phyloP scores from a whole-genome alignment of 2,888 invertebrate genomes.

The Chouioia cunea region DNA sequence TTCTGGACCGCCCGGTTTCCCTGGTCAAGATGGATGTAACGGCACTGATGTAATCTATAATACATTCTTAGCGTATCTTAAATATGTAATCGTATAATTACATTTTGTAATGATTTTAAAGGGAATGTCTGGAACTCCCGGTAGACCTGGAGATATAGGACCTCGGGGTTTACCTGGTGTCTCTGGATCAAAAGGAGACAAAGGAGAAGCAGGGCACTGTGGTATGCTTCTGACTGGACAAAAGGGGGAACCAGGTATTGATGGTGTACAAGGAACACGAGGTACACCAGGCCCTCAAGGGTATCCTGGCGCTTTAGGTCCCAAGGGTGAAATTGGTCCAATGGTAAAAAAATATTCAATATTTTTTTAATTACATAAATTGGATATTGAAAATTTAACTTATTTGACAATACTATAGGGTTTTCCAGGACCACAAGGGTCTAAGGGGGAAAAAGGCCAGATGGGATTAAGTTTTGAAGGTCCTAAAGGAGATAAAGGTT shows the following conservation, averaged over 20 bases:
- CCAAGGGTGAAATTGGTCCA: constrained; percentile 75
- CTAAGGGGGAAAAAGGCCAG: constrained; percentile 77
- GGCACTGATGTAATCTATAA: constrained; percentile 86
- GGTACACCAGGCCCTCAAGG: constrained; percentile 78
- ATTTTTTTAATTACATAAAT: not conserved
- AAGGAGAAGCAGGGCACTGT: constrained; percentile 84
- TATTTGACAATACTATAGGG: constrained; percentile 70
- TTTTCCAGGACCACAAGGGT: constrained; percentile 77
- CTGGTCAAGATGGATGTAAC: constrained; percentile 95
- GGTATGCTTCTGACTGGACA: constrained; percentile 82
- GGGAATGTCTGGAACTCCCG: constrained; percentile 82
- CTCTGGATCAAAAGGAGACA: constrained; percentile 79
- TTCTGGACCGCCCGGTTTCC: constrained; percentile 79
- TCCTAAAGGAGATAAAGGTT: constrained; percentile 74
- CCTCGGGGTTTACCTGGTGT: constrained; percentile 82
- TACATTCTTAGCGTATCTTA: too few species aligned
- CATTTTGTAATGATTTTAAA: constrained; percentile 56
- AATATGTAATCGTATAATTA: not conserved
- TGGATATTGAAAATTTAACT: constrained; percentile 10
- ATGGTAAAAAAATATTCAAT: constrained; percentile 68
- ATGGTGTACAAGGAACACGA: constrained; percentile 78
- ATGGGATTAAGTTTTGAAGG: constrained; percentile 76
- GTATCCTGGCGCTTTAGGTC: constrained; percentile 73
- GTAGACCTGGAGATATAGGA: constrained; percentile 79
- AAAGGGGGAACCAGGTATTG: constrained; percentile 86